Evolutionary conservation across 2,888 invertebrate species (phyloP), one percentile per base, ranked within the genome.

Genomic region (Erebia epiphron): DNA sequence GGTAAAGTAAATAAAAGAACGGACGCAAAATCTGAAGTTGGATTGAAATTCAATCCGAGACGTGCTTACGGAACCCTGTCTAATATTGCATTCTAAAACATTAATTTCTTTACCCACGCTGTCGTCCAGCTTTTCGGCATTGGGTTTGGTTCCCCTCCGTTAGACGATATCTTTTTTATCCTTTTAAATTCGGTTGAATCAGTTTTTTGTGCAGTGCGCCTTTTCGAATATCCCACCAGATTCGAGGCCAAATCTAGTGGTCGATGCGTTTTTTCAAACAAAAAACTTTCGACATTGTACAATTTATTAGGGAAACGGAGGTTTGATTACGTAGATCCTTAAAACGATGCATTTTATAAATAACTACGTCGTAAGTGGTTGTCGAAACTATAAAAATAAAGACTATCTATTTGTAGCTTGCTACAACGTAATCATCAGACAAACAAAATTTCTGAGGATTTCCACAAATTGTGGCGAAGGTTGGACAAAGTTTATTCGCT

Each of bases 71-170:
- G 58, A 58, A 58, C 58, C 58, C 58, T 9, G 1, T 58, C 4
- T 11, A 21, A 21, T 56, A 35, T n/a, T n/a, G 5, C n/a, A 41
- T 41, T n/a, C 9, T 58, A 58, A 41, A 14, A 14, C 57, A 58
- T 58, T 58, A 35, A 2, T 41, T 41, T 58, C 26, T 35, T 58
- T 21, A 26, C 13, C 35, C 58, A n/a, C 41, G 41, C 41, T 2
- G 41, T n/a, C 58, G 35, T 8, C 58, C 41, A 35, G 13, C 41
- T 7, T n/a, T n/a, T n/a, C 41, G 58, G n/a, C n/a, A 58, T 58
- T 58, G 35, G 58, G 16, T 58, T 58, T 58, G 35, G 58, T 58
- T 58, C 41, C 58, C 58, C 58, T 58, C 58, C 16, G 26, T 57
- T 57, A 35, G 35, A 57, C 35, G 41, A 58, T 58, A 35, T 35